Percentiles rank a stretch among this genome's conserved stretches.
Evolutionary conservation across 2,113 vertebrate species (phyloP).

Genomic region (Seriola quinqueradiata): DNA sequence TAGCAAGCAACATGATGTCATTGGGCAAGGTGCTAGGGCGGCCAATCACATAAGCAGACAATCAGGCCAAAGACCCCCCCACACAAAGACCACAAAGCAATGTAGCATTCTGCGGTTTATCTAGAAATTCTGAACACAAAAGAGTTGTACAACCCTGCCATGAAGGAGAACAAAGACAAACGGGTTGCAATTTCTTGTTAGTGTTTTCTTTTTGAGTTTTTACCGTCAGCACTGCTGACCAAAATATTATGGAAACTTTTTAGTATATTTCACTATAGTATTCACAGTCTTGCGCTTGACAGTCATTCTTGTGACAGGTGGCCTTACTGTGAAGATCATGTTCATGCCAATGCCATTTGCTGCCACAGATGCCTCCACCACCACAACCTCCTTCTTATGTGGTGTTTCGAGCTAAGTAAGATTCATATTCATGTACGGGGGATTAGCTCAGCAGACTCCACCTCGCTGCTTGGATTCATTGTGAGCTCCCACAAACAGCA

Average conservation of each 20-base stretch:
- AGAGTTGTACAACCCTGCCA: neutral
- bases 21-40: too few species aligned
- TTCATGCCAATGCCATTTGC: neutral
- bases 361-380: neutral
- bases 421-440: neutral
- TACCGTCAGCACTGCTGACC: too few species aligned
- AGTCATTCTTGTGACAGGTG: too few species aligned
- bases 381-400: neutral
- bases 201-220: too few species aligned
- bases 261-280: too few species aligned
- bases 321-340: neutral
- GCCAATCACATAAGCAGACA: neutral
- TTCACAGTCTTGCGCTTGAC: too few species aligned
- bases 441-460: neutral
- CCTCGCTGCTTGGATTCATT: neutral
- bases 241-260: too few species aligned
- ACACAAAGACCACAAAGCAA: too few species aligned
- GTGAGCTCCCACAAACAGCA: neutral
- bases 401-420: neutral
- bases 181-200: too few species aligned
- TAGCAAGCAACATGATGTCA: too few species aligned
- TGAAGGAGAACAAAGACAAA: neutral
- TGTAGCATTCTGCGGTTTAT: too few species aligned
- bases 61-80: neutral
- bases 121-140: too few species aligned